Percentiles rank a stretch among this genome's conserved stretches.
Evolutionary conservation across 1,140 invertebrate genomes (phyloP).

Genomic region (Drusus annulatus): DNA sequence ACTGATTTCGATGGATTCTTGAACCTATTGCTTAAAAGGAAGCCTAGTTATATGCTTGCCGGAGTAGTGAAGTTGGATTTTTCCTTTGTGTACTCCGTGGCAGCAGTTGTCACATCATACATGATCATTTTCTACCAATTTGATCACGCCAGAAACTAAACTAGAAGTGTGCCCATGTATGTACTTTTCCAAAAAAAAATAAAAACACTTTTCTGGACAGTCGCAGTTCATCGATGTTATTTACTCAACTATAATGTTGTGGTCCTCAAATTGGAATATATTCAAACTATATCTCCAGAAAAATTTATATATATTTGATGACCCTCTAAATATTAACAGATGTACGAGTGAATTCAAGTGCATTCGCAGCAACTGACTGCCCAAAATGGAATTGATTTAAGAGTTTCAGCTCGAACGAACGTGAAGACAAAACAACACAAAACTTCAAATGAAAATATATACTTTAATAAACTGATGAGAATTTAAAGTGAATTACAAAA

Average conservation of each 20-base stretch:
- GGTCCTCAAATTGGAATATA: neutral
- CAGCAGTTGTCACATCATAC: neutral
- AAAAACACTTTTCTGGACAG: too few relatives aligned
- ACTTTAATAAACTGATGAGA: neutral
- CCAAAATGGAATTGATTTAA: neutral
- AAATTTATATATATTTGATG: neutral
- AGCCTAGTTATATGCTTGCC: neutral
- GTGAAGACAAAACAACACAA: neutral
- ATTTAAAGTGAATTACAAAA: neutral
- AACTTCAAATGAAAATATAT: neutral
- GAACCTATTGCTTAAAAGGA: neutral
- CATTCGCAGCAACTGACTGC: too few relatives aligned
- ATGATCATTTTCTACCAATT: constrained; percentile 18
- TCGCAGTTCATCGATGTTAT: neutral
- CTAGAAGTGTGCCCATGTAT: too few relatives aligned
- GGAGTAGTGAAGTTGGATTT: neutral
- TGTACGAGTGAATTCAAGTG: neutral
- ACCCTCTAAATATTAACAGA: neutral
- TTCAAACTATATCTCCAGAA: too few relatives aligned
- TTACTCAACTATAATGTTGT: neutral
- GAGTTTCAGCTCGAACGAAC: neutral
- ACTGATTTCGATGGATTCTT: neutral
- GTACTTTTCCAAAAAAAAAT: too few relatives aligned
- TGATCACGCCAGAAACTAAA: too few relatives aligned
- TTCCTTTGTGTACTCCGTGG: neutral